Evolutionary conservation across 1,140 invertebrate species (phyloP).

Genomic region (Trichonephila inaurata): DNA sequence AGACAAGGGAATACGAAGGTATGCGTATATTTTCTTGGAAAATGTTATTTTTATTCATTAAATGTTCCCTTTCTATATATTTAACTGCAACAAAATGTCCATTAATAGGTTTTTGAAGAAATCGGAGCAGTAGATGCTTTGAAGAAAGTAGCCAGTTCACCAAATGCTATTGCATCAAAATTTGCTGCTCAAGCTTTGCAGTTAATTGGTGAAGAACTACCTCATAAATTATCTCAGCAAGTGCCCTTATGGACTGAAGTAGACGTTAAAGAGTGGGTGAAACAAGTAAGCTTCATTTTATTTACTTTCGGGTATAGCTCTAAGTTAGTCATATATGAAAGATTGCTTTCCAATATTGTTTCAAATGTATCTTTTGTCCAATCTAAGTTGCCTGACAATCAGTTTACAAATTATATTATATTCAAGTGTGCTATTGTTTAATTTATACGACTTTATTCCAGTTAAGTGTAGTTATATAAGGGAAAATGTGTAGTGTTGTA

Average conservation of each 20-base stretch:
- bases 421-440: too few species aligned
- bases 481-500: too few species aligned
- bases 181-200: slow-evolving; percentile 97
- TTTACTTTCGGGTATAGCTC: too few species aligned
- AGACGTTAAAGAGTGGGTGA: slow-evolving; percentile 98
- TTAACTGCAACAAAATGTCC: not conserved
- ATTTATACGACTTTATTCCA: too few species aligned
- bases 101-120: slow-evolving; percentile 89
- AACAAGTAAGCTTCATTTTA: slow-evolving; percentile 84
- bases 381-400: too few species aligned
- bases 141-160: slow-evolving; percentile 97
- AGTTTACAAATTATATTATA: too few species aligned
- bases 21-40: slow-evolving; percentile 15
- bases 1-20: slow-evolving; percentile 95
- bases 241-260: slow-evolving; percentile 98
- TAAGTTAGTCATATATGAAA: too few species aligned
- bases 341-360: too few species aligned
- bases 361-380: too few species aligned
- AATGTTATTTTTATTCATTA: not conserved
- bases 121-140: slow-evolving; percentile 97
- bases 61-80: not conserved
- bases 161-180: slow-evolving; percentile 98
- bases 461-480: too few species aligned
- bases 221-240: slow-evolving; percentile 98
- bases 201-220: slow-evolving; percentile 97